A percentile compares a stretch with the other conserved stretches of the same genome.
Evolutionary conservation across 1,140 invertebrate genomes (phyloP).

Genomic region (Drosophila yakuba): DNA sequence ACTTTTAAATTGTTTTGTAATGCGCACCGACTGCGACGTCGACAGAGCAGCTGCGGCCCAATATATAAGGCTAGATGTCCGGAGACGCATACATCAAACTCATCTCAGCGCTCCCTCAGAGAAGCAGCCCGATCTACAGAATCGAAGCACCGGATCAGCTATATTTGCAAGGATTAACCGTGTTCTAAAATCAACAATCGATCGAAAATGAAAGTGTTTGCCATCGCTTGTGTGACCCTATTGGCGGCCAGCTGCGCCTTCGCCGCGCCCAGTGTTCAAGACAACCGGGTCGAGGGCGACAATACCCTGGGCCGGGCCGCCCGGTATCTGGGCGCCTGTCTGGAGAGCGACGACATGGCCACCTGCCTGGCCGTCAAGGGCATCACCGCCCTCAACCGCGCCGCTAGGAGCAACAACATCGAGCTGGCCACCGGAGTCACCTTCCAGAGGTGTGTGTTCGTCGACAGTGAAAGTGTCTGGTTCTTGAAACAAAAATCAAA

Average conservation of each 20-base stretch:
- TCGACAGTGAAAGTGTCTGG: constrained; percentile 25
- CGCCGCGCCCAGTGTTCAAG: constrained; percentile 81
- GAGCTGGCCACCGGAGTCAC: constrained; percentile 86
- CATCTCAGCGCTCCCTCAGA: constrained; percentile 65
- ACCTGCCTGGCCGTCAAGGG: constrained; percentile 87
- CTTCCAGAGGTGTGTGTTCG: constrained; percentile 85
- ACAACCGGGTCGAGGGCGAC: constrained; percentile 80
- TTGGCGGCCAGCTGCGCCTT: constrained; percentile 72
- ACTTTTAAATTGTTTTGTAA: constrained; percentile 82
- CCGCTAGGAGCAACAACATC: constrained; percentile 86
- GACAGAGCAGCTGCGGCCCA: constrained; percentile 35
- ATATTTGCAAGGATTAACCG: constrained; percentile 68
- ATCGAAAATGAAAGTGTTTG: constrained; percentile 84
- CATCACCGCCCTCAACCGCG: constrained; percentile 86
- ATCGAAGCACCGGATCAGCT: constrained; percentile 31
- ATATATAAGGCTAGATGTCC: constrained; percentile 78
- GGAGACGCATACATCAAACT: constrained; percentile 83
- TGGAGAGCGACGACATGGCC: constrained; percentile 85
- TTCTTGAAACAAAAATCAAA: constrained; percentile 1
- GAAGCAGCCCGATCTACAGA: constrained; percentile 51
- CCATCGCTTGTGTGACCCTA: constrained; percentile 69
- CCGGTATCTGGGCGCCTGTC: constrained; percentile 76
- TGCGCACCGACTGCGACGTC: constrained; percentile 53
- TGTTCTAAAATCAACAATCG: constrained; percentile 51
- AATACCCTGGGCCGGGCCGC: constrained; percentile 69